phyloP scores from a whole-genome alignment of 2,888 invertebrate genomes.

The Mimachlamys varia region DNA sequence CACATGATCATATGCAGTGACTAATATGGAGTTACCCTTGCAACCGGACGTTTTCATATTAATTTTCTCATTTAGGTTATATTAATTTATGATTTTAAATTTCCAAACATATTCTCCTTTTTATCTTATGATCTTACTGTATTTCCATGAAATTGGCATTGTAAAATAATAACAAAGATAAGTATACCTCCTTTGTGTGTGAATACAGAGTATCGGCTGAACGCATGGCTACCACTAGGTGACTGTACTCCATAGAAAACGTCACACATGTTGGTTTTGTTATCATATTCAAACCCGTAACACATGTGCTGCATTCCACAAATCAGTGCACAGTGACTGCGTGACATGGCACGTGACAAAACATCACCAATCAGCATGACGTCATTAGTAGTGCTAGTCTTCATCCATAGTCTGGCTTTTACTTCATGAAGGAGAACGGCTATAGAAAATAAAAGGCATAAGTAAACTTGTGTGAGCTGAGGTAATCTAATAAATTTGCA shows the following conservation, averaged over 20 bases:
- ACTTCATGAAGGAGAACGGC: neutral
- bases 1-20: too few species aligned
- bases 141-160: too few species aligned
- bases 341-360: neutral
- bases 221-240: neutral
- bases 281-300: neutral
- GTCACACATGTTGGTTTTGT: neutral
- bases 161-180: neutral
- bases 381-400: neutral
- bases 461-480: too few species aligned
- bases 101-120: too few species aligned
- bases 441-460: too few species aligned
- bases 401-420: neutral
- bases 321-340: neutral
- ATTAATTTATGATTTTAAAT: too few species aligned
- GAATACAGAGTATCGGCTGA: neutral
- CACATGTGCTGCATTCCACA: neutral
- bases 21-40: too few species aligned
- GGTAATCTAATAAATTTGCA: too few species aligned
- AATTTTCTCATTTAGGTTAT: too few species aligned
- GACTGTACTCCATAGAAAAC: neutral
- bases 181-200: neutral
- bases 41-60: too few species aligned
- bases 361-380: neutral
- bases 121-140: too few species aligned